phyloP scores from a whole-genome alignment of 2,888 invertebrate species.

The Zelleria hepariella region DNA sequence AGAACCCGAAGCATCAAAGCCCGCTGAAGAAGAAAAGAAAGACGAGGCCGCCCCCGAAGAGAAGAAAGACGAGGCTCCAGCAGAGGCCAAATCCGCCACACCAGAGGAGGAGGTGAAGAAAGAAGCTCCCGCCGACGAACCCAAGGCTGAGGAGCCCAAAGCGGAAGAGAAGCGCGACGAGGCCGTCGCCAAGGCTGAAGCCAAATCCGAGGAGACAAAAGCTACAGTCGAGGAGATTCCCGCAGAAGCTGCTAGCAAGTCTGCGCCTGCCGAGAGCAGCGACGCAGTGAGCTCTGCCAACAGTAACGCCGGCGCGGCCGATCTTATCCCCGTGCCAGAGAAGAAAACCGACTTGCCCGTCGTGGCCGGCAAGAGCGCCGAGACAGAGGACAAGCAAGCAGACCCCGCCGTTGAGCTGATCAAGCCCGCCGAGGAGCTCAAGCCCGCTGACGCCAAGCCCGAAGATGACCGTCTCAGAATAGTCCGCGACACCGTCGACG shows the following conservation, averaged over 20 bases:
- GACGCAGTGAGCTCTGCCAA: conserved; percentile 46
- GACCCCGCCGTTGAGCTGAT: conserved; percentile 20
- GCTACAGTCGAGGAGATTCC: conserved; percentile 40
- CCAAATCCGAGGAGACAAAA: conserved; percentile 18
- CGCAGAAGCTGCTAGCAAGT: conserved; percentile 22
- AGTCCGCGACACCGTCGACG: conserved; percentile 50
- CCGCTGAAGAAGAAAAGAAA: conserved; percentile 6
- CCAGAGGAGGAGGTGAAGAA: conserved; percentile 21
- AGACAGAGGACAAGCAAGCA: conserved; percentile 18
- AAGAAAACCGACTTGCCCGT: conserved; percentile 46
- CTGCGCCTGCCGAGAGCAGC: conserved; percentile 36
- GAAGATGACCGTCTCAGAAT: conserved; percentile 40
- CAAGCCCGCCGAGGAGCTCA: conserved; percentile 29
- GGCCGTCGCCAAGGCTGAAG: conserved; percentile 22
- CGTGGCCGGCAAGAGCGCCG: conserved; percentile 42
- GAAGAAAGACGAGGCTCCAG: conserved; percentile 22
- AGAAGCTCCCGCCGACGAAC: conserved; percentile 28
- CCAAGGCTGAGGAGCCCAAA: conserved; percentile 24
- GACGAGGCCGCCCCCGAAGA: conserved; percentile 14
- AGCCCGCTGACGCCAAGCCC: conserved; percentile 15
- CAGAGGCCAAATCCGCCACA: conserved; percentile 16
- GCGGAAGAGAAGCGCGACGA: conserved; percentile 22
- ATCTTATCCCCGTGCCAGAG: conserved; percentile 36
- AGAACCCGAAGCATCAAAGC: conserved; percentile 20
- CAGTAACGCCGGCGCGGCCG: conserved; percentile 40